Evolutionary conservation across 2,113 vertebrate species (phyloP).

Genomic region (Aspiorhynchus laticeps): DNA sequence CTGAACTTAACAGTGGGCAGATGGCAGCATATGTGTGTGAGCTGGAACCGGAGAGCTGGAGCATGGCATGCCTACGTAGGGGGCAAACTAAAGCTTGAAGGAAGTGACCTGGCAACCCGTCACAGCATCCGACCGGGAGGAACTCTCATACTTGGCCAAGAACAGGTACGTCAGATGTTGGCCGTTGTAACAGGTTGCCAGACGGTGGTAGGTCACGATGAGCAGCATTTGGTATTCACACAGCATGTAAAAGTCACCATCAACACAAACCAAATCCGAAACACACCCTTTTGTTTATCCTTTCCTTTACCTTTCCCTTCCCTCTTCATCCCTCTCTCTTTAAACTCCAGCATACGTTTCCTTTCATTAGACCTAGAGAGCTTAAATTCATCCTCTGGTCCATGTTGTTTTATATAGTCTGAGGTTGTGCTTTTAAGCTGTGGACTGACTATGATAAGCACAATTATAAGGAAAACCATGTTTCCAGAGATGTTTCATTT

Average conservation of each 20-base stretch:
- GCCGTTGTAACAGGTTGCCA: neutral
- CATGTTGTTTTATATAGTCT: neutral
- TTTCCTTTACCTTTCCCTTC: neutral
- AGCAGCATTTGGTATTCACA: constrained; percentile 23
- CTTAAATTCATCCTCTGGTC: neutral
- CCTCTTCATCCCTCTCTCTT: neutral
- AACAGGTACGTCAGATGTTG: constrained; percentile 82
- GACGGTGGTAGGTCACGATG: constrained; percentile 1
- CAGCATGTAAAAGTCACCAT: neutral
- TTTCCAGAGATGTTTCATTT: neutral
- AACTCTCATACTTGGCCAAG: constrained; percentile 90
- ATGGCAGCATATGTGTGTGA: constrained; percentile 94
- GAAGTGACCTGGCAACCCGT: constrained; percentile 87
- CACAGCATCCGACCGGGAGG: constrained; percentile 92
- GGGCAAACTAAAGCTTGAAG: constrained; percentile 83
- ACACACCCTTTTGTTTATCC: neutral
- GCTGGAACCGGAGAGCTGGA: constrained; percentile 90
- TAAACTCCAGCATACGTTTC: neutral
- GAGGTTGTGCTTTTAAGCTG: constrained; percentile 2
- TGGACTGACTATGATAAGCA: neutral
- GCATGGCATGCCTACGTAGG: constrained; percentile 88
- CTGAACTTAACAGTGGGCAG: constrained; percentile 83
- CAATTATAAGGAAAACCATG: neutral
- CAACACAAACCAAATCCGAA: neutral
- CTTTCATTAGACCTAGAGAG: neutral